phyloP scores from a whole-genome alignment of 2,797 vertebrate genomes.

The Hipposideros larvatus region DNA sequence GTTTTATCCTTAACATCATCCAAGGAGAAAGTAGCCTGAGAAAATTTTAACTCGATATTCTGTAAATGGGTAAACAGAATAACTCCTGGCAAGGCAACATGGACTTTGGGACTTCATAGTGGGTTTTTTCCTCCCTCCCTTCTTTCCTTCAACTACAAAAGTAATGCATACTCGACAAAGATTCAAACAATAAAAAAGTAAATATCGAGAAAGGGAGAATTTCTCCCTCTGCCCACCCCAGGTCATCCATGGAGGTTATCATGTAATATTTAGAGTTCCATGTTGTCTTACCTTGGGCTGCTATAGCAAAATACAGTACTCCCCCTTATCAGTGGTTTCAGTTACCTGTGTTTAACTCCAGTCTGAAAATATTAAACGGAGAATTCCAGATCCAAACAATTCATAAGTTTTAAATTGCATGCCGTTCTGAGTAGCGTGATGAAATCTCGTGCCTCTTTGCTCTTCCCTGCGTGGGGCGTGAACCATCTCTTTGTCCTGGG shows the following conservation, averaged over 20 bases:
- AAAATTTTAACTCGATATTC: neutral
- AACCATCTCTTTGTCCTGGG: no score
- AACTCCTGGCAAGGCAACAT: neutral
- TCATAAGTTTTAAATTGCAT: no score
- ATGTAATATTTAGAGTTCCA: neutral
- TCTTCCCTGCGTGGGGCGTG: no score
- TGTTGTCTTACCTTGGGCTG: neutral
- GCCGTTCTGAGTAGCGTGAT: no score
- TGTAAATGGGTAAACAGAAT: neutral
- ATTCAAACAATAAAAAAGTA: slow-evolving; percentile 9
- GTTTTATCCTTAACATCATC: neutral
- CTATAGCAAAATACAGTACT: neutral
- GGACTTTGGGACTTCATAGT: neutral
- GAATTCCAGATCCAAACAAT: no score
- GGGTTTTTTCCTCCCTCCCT: neutral
- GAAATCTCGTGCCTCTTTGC: no score
- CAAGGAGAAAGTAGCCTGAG: neutral
- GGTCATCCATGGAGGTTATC: neutral
- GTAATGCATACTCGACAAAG: neutral
- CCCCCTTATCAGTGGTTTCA: no score
- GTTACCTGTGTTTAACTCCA: no score
- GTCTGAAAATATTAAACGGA: no score
- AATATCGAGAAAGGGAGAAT: neutral
- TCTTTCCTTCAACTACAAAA: neutral
- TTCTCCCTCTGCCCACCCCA: neutral